phyloP scores from a whole-genome alignment of 2,888 invertebrate genomes.

The Sinopyrophorus schimmeli region DNA sequence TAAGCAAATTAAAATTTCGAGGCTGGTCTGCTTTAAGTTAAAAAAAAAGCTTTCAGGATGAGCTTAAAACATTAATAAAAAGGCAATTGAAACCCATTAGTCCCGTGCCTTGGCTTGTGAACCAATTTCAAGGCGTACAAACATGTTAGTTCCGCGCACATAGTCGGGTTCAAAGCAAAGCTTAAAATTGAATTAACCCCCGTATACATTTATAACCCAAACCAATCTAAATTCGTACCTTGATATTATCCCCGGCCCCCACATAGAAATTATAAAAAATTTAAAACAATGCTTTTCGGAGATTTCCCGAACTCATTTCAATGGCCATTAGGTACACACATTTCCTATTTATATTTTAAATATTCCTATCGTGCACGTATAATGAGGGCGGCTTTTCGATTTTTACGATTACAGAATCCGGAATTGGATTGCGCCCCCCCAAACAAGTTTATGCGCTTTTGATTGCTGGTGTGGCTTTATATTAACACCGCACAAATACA shows the following conservation, averaged over 20 bases:
- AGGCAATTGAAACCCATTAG: slow-evolving; percentile 45
- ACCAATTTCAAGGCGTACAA: slow-evolving; percentile 41
- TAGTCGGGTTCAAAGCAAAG: slow-evolving; percentile 43
- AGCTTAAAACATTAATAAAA: slow-evolving; percentile 42
- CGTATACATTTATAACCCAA: slow-evolving; percentile 24
- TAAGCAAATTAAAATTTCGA: no score
- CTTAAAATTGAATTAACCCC: slow-evolving; percentile 31
- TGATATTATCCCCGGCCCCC: slow-evolving; percentile 10
- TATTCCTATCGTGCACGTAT: slow-evolving; percentile 10
- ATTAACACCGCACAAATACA: no score
- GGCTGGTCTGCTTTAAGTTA: slow-evolving; percentile 24
- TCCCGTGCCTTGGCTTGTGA: slow-evolving; percentile 40
- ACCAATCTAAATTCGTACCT: slow-evolving; percentile 23
- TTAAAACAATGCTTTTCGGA: slow-evolving; percentile 17
- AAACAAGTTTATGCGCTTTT: slow-evolving; percentile 9
- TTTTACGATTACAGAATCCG: slow-evolving; percentile 9
- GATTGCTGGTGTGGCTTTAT: background rate
- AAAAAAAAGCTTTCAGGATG: slow-evolving; percentile 36
- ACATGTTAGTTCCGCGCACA: slow-evolving; percentile 46
- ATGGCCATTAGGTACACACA: slow-evolving; percentile 9
- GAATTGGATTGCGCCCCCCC: slow-evolving; percentile 1
- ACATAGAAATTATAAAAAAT: slow-evolving; percentile 15
- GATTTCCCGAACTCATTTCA: slow-evolving; percentile 8
- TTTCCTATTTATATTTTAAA: slow-evolving; percentile 12
- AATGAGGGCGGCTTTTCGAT: slow-evolving; percentile 11